Evolutionary conservation across 2,888 invertebrate species (phyloP).

Genomic region (Drosophila paranaensis): DNA sequence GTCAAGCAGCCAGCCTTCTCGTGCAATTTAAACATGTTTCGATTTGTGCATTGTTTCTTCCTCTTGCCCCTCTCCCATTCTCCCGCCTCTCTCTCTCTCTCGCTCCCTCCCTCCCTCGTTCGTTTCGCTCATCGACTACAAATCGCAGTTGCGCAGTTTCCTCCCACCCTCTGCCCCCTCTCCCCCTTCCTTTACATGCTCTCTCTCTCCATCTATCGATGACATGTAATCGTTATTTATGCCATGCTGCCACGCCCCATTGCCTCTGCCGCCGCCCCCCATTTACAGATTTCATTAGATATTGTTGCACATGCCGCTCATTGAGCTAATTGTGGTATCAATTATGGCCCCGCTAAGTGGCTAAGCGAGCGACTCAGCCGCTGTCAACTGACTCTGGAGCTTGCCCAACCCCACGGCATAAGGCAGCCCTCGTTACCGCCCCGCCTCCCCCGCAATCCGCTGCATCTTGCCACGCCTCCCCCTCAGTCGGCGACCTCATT

Average conservation of each 20-base stretch:
- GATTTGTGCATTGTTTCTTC: constrained; percentile 25
- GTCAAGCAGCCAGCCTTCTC: background rate
- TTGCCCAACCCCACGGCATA: background rate
- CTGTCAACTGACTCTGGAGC: constrained; percentile 35
- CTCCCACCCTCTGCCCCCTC: background rate
- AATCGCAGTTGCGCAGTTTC: constrained; percentile 54
- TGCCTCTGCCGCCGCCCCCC: background rate
- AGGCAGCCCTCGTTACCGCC: no score
- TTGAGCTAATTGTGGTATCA: constrained; percentile 69
- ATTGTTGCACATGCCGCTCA: constrained; percentile 48
- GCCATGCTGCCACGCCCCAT: constrained; percentile 45
- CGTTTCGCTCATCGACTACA: constrained; percentile 29
- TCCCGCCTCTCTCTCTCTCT: background rate
- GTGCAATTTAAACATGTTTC: constrained; percentile 18
- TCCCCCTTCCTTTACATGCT: background rate
- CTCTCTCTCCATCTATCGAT: constrained; percentile 25
- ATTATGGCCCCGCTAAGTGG: constrained; percentile 63
- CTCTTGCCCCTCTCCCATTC: background rate
- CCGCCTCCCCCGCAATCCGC: background rate
- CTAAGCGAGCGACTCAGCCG: constrained; percentile 19
- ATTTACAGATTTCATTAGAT: constrained; percentile 52
- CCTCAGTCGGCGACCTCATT: constrained; percentile 19
- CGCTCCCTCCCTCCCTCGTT: no score
- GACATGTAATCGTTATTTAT: constrained; percentile 61
- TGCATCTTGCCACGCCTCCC: background rate